Evolutionary conservation across 1,140 invertebrate species (phyloP).

Genomic region (Platorchestia sp.): DNA sequence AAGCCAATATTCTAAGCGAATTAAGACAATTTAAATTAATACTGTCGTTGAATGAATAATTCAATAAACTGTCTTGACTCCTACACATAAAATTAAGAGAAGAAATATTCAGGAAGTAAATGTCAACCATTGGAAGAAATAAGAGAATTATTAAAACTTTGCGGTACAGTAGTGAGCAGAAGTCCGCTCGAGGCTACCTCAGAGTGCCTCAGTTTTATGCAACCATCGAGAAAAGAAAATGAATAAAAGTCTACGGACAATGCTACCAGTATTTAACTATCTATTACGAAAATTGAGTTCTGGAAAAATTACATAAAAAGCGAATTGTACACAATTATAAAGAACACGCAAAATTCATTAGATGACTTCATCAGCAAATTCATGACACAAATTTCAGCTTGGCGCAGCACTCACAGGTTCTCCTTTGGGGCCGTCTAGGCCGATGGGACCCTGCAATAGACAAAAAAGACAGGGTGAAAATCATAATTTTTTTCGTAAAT

Average conservation of each 20-base stretch:
- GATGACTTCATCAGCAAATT: not conserved
- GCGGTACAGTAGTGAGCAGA: not conserved
- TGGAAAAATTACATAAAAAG: too few species aligned
- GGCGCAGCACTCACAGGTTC: slow-evolving; percentile 44
- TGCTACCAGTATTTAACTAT: slow-evolving; percentile 5
- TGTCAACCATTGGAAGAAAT: not conserved
- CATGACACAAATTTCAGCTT: not conserved
- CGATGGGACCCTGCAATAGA: slow-evolving; percentile 51
- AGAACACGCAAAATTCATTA: not conserved
- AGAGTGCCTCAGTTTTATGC: not conserved
- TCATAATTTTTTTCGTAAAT: not conserved
- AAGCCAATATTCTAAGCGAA: not conserved
- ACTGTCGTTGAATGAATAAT: too few species aligned
- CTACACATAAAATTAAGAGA: not conserved
- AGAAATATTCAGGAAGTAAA: not conserved
- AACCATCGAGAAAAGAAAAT: not conserved
- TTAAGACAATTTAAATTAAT: not conserved
- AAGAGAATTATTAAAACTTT: not conserved
- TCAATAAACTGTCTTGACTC: not conserved
- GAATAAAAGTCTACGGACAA: not conserved
- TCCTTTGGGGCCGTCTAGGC: slow-evolving; percentile 54
- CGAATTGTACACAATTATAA: not conserved
- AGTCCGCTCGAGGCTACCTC: not conserved
- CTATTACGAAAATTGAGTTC: not conserved
- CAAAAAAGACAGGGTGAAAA: not conserved